phyloP scores from a whole-genome alignment of 2,797 vertebrate genomes.

The Perodicticus potto region DNA sequence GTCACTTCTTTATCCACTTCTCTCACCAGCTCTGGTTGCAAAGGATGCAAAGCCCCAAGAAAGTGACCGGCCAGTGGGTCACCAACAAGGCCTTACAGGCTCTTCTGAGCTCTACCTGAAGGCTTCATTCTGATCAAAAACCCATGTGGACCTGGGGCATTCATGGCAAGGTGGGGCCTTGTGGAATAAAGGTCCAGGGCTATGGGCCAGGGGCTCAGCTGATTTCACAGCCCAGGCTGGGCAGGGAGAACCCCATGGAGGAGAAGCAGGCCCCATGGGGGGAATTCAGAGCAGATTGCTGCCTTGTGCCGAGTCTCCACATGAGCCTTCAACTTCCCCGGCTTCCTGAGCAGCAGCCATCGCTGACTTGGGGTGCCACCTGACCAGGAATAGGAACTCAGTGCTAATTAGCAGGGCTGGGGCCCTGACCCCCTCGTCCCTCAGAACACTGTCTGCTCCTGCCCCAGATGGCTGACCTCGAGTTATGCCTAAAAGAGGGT shows the following conservation, averaged over 20 bases:
- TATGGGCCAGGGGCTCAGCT: not conserved
- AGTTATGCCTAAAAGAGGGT: not conserved
- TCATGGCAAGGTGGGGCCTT: too few species aligned
- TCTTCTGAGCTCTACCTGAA: not conserved
- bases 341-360: not conserved
- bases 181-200: not conserved
- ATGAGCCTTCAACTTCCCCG: not conserved
- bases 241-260: not conserved
- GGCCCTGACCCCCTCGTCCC: not conserved
- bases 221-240: not conserved
- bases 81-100: not conserved
- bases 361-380: not conserved
- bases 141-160: not conserved
- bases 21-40: too few species aligned
- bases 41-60: not conserved
- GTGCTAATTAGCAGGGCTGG: not conserved
- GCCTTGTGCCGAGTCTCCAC: not conserved
- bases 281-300: not conserved
- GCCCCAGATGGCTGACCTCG: accelerated
- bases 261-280: not conserved
- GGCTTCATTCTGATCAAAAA: not conserved
- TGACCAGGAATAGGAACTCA: not conserved
- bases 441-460: not conserved
- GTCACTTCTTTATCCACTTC: accelerated
- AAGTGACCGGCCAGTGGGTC: not conserved